Conservation (phyloP, 2,888 invertebrate genomes). For the Cheilosia soror region DNA sequence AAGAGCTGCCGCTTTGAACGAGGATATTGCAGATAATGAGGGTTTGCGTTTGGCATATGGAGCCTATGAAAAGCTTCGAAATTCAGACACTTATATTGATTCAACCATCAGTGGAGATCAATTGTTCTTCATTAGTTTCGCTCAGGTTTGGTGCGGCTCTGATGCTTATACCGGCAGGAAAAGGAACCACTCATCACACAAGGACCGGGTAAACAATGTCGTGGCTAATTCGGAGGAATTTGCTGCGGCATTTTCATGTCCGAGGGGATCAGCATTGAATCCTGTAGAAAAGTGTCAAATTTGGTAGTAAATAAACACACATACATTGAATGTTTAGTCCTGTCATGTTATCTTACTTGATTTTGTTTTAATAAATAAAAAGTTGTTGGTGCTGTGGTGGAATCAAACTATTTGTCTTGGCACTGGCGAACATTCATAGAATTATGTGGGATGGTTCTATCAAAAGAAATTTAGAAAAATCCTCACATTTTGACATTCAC, state of each 20-base stretch:
- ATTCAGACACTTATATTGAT: constrained; percentile 2
- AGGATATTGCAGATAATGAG: constrained; percentile 82
- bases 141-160: constrained; percentile 81
- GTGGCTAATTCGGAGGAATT: constrained; percentile 80
- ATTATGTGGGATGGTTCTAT: no score
- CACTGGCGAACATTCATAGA: no score
- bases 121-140: constrained; percentile 80
- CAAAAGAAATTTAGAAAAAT: no score
- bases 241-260: constrained; percentile 78
- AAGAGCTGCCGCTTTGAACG: constrained; percentile 79
- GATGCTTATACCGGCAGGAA: constrained; percentile 26
- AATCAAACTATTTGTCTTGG: no score
- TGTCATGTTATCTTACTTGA: background rate
- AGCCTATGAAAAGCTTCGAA: constrained; percentile 71
- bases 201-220: constrained; percentile 81
- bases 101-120: constrained; percentile 28
- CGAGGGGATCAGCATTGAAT: constrained; percentile 78
- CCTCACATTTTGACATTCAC: no score
- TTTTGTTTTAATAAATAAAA: background rate
- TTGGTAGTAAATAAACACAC: constrained; percentile 77
- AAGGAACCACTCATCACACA: constrained; percentile 77
- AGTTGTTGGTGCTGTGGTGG: no score
- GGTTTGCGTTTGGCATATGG: constrained; percentile 80
- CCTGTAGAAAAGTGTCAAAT: constrained; percentile 80
- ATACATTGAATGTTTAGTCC: background rate